phyloP scores from a whole-genome alignment of 2,888 invertebrate genomes.

The Drosophila anomelani region DNA sequence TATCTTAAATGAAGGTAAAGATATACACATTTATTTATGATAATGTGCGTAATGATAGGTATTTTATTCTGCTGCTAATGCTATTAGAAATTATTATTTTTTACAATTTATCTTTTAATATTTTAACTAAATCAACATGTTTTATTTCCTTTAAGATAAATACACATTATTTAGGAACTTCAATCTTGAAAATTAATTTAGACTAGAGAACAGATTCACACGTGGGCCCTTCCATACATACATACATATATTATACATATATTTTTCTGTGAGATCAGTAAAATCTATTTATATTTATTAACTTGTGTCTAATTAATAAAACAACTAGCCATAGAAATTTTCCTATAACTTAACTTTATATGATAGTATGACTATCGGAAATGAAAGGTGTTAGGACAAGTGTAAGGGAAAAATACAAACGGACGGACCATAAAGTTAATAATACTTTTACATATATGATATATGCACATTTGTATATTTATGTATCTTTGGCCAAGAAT shows the following conservation, averaged over 20 bases:
- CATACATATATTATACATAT: too few species aligned
- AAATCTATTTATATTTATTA: conserved; percentile 1
- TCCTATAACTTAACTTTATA: background rate
- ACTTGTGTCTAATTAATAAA: background rate
- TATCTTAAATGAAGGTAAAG: background rate
- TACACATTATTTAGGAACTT: background rate
- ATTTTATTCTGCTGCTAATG: background rate
- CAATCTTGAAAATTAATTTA: background rate
- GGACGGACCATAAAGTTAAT: background rate
- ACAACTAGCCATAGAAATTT: background rate
- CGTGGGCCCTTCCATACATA: background rate
- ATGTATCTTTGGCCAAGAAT: too few species aligned
- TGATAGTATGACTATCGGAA: background rate
- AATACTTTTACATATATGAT: too few species aligned
- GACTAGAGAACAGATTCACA: background rate
- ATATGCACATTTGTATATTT: too few species aligned
- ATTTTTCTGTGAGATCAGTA: background rate
- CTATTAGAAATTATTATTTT: background rate
- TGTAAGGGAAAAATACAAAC: background rate
- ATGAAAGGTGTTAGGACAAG: background rate
- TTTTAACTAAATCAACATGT: background rate
- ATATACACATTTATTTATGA: background rate
- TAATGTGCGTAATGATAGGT: background rate
- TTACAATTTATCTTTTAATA: background rate
- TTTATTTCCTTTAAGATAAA: background rate